Evolutionary conservation across 2,113 vertebrate species (phyloP).

Genomic region (Rhipidura dahli): DNA sequence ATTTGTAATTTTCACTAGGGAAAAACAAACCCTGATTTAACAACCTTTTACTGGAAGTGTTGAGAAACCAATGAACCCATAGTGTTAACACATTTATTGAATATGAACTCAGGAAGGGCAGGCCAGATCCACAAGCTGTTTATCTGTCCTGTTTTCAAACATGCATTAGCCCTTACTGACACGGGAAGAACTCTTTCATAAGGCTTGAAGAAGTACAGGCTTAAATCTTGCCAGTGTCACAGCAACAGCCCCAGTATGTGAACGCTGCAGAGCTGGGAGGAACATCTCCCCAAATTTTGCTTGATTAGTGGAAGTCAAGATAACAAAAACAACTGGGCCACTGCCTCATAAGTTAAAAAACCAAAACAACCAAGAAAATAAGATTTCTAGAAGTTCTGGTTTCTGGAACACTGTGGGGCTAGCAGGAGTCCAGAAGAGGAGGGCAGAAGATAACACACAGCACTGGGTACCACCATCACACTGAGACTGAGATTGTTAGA

Average conservation of each 20-base stretch:
- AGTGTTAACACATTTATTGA: constrained; percentile 59
- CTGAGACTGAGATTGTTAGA: neutral
- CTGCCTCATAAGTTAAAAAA: neutral
- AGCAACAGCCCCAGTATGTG: neutral
- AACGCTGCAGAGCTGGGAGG: neutral
- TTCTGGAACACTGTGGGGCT: neutral
- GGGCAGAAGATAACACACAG: neutral
- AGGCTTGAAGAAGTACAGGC: neutral
- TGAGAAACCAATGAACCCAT: constrained; percentile 52
- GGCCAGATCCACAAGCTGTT: constrained; percentile 46
- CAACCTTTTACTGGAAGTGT: constrained; percentile 36
- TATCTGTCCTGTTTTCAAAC: constrained; percentile 53
- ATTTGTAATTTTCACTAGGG: constrained; percentile 55
- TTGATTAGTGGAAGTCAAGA: neutral
- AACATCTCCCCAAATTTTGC: neutral
- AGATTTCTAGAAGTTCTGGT: neutral
- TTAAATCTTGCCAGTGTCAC: neutral
- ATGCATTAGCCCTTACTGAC: constrained; percentile 71
- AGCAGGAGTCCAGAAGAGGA: neutral
- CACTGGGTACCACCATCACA: neutral
- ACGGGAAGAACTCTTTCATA: constrained; percentile 44
- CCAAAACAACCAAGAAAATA: accelerated
- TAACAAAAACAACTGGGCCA: neutral
- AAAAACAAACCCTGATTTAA: constrained; percentile 54
- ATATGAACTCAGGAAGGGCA: constrained; percentile 57